Base-by-base conservation (phyloP, 2,888 invertebrate genomes). In the Plagodis pulveraria region DNA sequence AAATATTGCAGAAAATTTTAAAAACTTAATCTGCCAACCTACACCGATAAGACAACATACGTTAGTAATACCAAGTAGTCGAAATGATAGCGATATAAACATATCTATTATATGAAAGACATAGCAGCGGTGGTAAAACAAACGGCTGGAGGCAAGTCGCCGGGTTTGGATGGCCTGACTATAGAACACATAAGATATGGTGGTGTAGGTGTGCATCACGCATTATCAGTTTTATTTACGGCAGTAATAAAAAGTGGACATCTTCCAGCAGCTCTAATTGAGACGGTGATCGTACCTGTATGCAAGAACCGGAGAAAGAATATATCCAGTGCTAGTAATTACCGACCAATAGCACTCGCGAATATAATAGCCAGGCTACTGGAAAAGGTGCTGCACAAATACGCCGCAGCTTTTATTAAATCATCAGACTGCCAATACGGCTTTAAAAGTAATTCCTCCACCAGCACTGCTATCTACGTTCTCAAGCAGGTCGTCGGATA, bases 1-100 rank as follows among this genome's bases (percentile, higher is more conserved):
- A 44, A 22, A 44, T 12, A 46, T 46, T 33, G 45, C 45, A 10
- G 33, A 46, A 8, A 46, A 46, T 10, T 46, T 46, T 46, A 46
- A 8, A 7, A 22, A 45, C 5, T 22, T 33, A n/a, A 1, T 45
- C 9, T 32, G n/a, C 34, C 33, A 46, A 33, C 45, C 45, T 33
- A 32, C 44, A 8, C 44, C 44, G 6, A 6, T 32, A 12, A 44
- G 8, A 11, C 22, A 6, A 44, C 32, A 6, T 0, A 9, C 9
- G 1, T 44, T 44, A 22, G 22, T 6, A 5, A 44, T 44, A 44
- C 9, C 22, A 9, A 11, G 9, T 8, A 8, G 22, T 22, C 32
- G 22, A 32, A 6, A 12, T 6, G 32, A 44, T 6, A 7, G 12
- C 9, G 32, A 44, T 22, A 44, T 44, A 22, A 32, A 7, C 6